Conservation (phyloP, 2,113 vertebrate genomes). For the Sorex fumeus region DNA sequence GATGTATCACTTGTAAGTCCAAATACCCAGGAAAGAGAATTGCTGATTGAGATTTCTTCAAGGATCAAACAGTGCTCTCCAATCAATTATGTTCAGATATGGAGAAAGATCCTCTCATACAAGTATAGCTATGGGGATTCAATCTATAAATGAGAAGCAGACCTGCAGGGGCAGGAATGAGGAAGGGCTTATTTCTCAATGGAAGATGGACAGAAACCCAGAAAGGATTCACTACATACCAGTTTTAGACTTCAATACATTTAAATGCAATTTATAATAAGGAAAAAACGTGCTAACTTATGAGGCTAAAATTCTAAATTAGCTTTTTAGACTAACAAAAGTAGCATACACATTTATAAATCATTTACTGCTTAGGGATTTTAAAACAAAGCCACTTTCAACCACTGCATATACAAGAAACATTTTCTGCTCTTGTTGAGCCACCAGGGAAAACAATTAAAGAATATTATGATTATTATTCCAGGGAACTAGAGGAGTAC, state of each 20-base stretch:
- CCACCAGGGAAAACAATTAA: constrained; percentile 60
- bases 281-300: not conserved
- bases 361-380: constrained; percentile 30
- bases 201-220: not conserved
- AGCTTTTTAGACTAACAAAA: constrained; percentile 14
- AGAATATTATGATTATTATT: constrained; percentile 39
- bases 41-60: not conserved
- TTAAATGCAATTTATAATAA: constrained; percentile 58
- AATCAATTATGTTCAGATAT: not conserved
- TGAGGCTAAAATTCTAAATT: not conserved
- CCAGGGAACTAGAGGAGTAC: constrained; percentile 40
- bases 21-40: not conserved
- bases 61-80: not conserved
- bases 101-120: not conserved
- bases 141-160: not conserved
- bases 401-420: constrained; percentile 37
- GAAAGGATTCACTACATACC: not conserved
- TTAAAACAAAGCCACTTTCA: constrained; percentile 59
- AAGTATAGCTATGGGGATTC: not conserved
- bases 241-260: constrained; percentile 38
- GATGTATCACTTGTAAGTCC: not conserved
- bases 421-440: constrained; percentile 33
- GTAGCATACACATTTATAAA: constrained; percentile 46
- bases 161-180: not conserved
- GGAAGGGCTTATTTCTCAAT: not conserved